phyloP scores from a whole-genome alignment of 2,797 vertebrate species.

The Gymnopithys bicolor region DNA sequence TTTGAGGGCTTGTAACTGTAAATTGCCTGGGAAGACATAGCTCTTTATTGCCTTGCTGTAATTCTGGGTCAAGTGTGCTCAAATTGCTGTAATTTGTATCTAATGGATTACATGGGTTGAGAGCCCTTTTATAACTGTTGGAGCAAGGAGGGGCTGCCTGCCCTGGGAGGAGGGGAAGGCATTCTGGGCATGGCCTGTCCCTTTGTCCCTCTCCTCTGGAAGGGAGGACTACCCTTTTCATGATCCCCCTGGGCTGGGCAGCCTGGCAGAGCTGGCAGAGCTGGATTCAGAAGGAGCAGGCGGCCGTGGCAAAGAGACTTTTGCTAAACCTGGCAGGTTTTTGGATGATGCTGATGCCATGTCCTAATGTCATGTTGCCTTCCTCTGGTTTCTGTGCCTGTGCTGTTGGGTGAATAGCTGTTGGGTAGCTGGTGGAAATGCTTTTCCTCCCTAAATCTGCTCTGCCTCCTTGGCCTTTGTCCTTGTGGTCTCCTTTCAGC shows the following conservation, averaged over 20 bases:
- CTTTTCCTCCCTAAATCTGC: background rate
- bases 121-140: background rate
- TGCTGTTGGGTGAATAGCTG: background rate
- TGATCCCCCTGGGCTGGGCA: background rate
- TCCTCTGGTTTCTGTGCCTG: background rate
- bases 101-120: conserved; percentile 30
- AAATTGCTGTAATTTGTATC: conserved; percentile 49
- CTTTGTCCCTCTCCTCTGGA: background rate
- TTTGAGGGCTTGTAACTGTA: background rate
- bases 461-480: background rate
- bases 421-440: background rate
- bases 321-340: background rate
- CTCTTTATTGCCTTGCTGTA: background rate
- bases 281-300: background rate
- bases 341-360: background rate
- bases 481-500: background rate
- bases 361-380: background rate
- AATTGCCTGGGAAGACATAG: conserved; percentile 5
- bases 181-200: accelerated
- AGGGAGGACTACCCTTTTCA: background rate
- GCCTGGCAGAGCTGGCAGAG: background rate
- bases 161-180: background rate
- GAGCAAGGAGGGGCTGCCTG: background rate
- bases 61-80: conserved; percentile 43
- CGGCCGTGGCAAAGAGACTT: accelerated